A percentile compares a stretch with the other conserved stretches of the same genome.
phyloP scores from a whole-genome alignment of 2,113 vertebrate genomes.

The Tachysurus vachellii region DNA sequence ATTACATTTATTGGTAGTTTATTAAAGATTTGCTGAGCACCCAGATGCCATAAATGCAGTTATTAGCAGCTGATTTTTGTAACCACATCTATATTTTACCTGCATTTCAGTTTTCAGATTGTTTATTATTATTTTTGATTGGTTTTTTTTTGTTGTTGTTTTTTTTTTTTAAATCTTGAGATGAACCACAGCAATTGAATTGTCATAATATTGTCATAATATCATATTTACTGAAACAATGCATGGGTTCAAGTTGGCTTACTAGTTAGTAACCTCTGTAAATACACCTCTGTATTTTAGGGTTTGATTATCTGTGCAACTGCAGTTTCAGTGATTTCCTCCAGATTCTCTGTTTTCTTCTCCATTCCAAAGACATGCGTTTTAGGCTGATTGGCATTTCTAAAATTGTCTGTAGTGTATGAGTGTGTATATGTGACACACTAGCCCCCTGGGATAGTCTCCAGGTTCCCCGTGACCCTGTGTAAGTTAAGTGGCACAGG shows the following conservation, averaged over 20 bases:
- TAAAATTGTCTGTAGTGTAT: no score
- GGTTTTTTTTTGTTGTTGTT: neutral
- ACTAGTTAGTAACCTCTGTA: no score
- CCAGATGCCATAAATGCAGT: neutral
- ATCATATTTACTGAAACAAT: neutral
- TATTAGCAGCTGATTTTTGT: neutral
- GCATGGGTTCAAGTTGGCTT: neutral
- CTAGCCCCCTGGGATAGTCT: no score
- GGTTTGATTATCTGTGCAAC: no score
- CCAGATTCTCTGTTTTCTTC: no score
- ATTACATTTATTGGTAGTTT: neutral
- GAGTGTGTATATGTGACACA: no score
- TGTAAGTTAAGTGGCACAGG: no score
- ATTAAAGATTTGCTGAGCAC: neutral
- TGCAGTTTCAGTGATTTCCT: no score
- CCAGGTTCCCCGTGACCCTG: no score
- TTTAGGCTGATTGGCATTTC: no score
- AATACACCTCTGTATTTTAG: no score
- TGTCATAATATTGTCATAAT: neutral
- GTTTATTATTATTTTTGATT: neutral
- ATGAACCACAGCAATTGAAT: neutral
- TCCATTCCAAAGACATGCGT: no score
- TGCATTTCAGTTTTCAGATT: neutral
- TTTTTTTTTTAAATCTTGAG: neutral
- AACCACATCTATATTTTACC: neutral